phyloP scores from a whole-genome alignment of 2,113 vertebrate genomes.

The Paradisaea rubra region DNA sequence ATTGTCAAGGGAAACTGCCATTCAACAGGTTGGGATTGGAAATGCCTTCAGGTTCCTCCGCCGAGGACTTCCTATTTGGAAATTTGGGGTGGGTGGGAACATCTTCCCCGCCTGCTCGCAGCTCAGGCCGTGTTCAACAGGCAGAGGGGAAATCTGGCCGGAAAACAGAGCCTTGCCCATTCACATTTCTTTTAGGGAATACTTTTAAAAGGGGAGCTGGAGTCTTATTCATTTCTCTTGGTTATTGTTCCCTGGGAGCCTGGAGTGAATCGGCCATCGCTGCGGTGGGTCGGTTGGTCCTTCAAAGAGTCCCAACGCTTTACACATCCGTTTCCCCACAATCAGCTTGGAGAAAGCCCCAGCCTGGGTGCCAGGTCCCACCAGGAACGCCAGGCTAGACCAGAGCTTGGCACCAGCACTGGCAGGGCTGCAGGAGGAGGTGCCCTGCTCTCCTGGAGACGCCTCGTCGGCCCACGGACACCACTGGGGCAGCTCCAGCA shows the following conservation, averaged over 20 bases:
- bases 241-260: constrained; percentile 62
- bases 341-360: constrained; percentile 13
- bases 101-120: constrained; percentile 25
- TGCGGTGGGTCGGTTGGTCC: constrained; percentile 53
- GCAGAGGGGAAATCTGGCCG: constrained; percentile 63
- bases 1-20: constrained; percentile 76
- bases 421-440: background rate
- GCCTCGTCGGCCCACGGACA: background rate
- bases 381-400: background rate
- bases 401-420: background rate
- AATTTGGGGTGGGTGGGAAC: constrained; percentile 45
- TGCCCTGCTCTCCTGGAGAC: background rate
- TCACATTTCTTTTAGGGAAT: constrained; percentile 65
- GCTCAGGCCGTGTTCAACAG: constrained; percentile 31
- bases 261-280: constrained; percentile 46
- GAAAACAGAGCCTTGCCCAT: constrained; percentile 61
- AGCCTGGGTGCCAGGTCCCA: constrained; percentile 21
- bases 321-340: constrained; percentile 49
- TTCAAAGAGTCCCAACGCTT: constrained; percentile 44
- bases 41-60: constrained; percentile 31
- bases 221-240: constrained; percentile 63
- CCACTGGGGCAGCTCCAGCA: background rate
- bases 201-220: constrained; percentile 52
- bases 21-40: constrained; percentile 77
- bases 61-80: constrained; percentile 41